Evolutionary conservation across 2,113 vertebrate genomes (phyloP).

Genomic region (Megaceryle maxima): DNA sequence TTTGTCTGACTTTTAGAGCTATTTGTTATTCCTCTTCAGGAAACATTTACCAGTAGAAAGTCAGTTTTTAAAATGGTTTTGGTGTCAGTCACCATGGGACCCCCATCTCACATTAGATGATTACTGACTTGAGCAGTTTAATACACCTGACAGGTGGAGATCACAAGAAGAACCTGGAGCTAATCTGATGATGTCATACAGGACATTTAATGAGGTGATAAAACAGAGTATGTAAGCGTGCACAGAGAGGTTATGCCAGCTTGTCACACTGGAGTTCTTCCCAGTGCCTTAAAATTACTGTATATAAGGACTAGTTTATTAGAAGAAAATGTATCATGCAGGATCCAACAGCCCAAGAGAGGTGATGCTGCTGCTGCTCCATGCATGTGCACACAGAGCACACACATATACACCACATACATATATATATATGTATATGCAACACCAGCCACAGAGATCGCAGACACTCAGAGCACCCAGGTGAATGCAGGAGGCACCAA

Average conservation of each 20-base stretch:
- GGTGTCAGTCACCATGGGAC: not conserved
- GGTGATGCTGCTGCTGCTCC: fast-evolving
- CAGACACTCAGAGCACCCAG: not conserved
- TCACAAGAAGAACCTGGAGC: not conserved
- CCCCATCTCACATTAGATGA: not conserved
- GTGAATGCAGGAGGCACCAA: not conserved
- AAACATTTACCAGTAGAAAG: not conserved
- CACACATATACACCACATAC: too few relatives aligned
- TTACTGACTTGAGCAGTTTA: not conserved
- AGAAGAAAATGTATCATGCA: not conserved
- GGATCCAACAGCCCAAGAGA: not conserved
- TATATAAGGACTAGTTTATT: not conserved
- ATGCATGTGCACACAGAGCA: not conserved
- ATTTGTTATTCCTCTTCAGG: not conserved
- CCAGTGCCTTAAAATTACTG: not conserved
- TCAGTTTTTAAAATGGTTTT: not conserved
- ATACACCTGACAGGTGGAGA: not conserved
- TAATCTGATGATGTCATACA: not conserved
- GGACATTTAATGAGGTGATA: not conserved
- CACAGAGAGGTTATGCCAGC: not conserved
- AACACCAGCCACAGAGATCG: fast-evolving
- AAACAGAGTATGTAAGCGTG: not conserved
- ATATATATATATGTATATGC: not conserved
- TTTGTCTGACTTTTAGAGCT: conserved; percentile 2
- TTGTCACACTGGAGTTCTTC: not conserved